A percentile compares a stretch with the other conserved stretches of the same genome.
phyloP scores from a whole-genome alignment of 1,140 invertebrate species.

The Trichoplusia ni region DNA sequence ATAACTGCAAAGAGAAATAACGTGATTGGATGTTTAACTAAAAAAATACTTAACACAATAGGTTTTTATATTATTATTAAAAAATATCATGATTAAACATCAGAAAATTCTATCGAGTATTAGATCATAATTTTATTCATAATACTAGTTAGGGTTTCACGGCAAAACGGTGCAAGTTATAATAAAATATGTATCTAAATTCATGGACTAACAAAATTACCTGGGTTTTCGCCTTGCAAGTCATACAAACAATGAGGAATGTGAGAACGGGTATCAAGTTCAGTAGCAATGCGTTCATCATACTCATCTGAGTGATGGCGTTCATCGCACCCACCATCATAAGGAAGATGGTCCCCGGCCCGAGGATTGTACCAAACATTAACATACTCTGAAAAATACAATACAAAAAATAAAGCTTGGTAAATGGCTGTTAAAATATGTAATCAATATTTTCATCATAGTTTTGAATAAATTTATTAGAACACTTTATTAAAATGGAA shows the following conservation, averaged over 20 bases:
- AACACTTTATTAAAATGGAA: too few species aligned
- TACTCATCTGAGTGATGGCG: constrained; percentile 92
- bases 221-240: constrained; percentile 94
- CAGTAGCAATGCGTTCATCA: constrained; percentile 91
- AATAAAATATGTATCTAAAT: too few species aligned
- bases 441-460: too few species aligned
- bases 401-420: background rate
- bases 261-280: constrained; percentile 91
- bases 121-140: too few species aligned
- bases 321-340: constrained; percentile 98
- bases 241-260: constrained; percentile 96
- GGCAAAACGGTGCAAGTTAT: too few species aligned
- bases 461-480: too few species aligned
- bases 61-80: too few species aligned
- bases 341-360: constrained; percentile 95
- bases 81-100: too few species aligned
- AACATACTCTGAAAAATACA: constrained; percentile 83
- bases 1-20: constrained; percentile 84
- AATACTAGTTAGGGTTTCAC: too few species aligned
- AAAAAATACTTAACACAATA: too few species aligned
- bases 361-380: constrained; percentile 94
- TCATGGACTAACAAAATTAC: constrained; percentile 77
- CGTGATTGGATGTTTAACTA: too few species aligned
- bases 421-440: background rate
- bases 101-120: too few species aligned